Evolutionary conservation across 2,888 invertebrate species (phyloP), one percentile per base, ranked within the genome.

Genomic region (Cryptus viduatorius): DNA sequence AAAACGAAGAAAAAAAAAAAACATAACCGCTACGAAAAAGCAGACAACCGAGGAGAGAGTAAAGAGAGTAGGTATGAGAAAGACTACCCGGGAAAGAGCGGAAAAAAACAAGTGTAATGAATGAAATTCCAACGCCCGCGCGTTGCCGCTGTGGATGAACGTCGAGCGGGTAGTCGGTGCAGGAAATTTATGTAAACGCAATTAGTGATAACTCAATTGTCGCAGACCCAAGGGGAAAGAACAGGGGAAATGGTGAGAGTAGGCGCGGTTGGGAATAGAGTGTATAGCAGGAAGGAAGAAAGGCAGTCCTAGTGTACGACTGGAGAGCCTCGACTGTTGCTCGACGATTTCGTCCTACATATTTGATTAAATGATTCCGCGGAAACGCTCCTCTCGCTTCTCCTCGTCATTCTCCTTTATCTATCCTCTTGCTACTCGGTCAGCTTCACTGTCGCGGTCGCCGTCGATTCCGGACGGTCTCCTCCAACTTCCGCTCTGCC

Each of bases 151-250:
- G 46, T 16, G 46, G 16, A 2, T 31, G 16, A 48, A 48, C 65
- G 42, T 29, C 37, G 56, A 67, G 64, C 64, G 78, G 44, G 53
- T 64, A 64, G 44, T 65, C 75, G 73, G 31, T 77, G 42, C 65
- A 53, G 76, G 53, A 72, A 71, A 85, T 76, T 84, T 71, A 71
- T 82, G 79, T 75, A 85, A 85, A 79, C 82, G 82, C 76, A 85
- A 85, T 85, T 85, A 79, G 67, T 72, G 79, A 82, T 82, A 79
- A 85, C 61, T 72, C 79, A 76, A 82, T 85, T 76, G 76, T 68
- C 79, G 24, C 31, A 19, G 56, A 46, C 56, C 56, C 50, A 59
- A 59, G 64, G 69, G 59, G 64, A 81, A 31, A 44, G 53, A 72
- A 53, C 14, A 24, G 24, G 64, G 16, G 19, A 3, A 19, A 19